Conservation (phyloP, 2,113 vertebrate species). For the Tapirus terrestris region DNA sequence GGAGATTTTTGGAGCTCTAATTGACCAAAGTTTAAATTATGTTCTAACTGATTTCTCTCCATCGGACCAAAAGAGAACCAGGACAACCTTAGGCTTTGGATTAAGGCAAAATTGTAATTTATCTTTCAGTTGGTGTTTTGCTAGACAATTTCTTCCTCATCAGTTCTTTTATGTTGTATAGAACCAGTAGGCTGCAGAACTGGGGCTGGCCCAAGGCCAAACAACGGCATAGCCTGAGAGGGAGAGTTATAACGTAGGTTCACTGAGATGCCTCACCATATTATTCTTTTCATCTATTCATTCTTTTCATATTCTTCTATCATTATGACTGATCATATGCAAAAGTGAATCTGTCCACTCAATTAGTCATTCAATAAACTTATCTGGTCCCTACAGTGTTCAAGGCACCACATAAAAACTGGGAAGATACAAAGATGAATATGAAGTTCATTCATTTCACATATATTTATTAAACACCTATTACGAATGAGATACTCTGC, state of each 20-base stretch:
- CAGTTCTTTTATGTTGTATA: not conserved
- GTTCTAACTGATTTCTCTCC: not conserved
- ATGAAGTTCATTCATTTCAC: slow-evolving; percentile 39
- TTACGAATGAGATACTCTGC: not conserved
- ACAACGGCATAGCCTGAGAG: not conserved
- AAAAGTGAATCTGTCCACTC: not conserved
- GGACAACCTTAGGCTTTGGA: slow-evolving; percentile 32
- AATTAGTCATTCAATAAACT: slow-evolving; percentile 11
- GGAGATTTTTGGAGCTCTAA: not conserved
- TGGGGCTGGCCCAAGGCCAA: not conserved
- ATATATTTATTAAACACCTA: slow-evolving; percentile 19
- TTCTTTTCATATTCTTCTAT: not conserved
- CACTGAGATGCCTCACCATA: not conserved
- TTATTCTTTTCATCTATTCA: not conserved
- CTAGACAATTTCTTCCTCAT: slow-evolving; percentile 24
- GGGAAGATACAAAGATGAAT: not conserved
- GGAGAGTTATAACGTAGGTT: not conserved
- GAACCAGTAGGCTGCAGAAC: not conserved
- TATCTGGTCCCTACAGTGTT: not conserved
- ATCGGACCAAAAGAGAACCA: slow-evolving; percentile 33
- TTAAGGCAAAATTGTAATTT: slow-evolving; percentile 32
- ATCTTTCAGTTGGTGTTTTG: slow-evolving; percentile 3
- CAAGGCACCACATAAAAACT: slow-evolving; percentile 37
- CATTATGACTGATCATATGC: not conserved
- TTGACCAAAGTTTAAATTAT: slow-evolving; percentile 19